A percentile compares a stretch with the other conserved stretches of the same genome.
phyloP scores from a whole-genome alignment of 1,140 invertebrate species.

The Heliconius melpomene region DNA sequence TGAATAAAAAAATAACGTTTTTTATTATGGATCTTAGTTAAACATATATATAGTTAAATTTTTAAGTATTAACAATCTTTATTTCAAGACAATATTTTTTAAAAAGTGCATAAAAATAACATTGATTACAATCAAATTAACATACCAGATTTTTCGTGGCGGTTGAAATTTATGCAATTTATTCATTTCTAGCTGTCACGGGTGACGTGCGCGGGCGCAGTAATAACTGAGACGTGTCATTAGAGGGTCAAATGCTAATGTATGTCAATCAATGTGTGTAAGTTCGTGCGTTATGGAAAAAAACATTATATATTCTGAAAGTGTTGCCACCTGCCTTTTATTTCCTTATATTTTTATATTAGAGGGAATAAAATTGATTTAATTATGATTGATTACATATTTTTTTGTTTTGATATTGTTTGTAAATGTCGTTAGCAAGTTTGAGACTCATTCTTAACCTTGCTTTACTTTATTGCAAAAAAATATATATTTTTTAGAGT shows the following conservation, averaged over 20 bases:
- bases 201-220: conserved; percentile 28
- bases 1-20: too few species aligned
- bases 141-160: conserved; percentile 1
- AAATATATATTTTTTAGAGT: too few species aligned
- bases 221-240: conserved; percentile 32
- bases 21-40: too few species aligned
- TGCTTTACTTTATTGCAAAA: too few species aligned
- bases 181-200: conserved; percentile 18
- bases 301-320: conserved; percentile 28
- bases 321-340: conserved; percentile 23
- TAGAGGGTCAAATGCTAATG: conserved; percentile 39
- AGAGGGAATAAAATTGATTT: background rate
- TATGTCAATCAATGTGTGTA: conserved; percentile 38
- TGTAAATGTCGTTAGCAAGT: background rate
- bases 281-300: conserved; percentile 32
- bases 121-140: conserved; percentile 1
- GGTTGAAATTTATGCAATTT: conserved; percentile 19
- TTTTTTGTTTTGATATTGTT: background rate
- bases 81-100: background rate
- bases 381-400: background rate
- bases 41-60: too few species aligned
- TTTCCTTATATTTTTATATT: background rate
- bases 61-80: too few species aligned
- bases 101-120: background rate
- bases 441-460: too few species aligned